Evolutionary conservation across 2,113 vertebrate species (phyloP).

Genomic region (Cryptomyrus ogoouensis): DNA sequence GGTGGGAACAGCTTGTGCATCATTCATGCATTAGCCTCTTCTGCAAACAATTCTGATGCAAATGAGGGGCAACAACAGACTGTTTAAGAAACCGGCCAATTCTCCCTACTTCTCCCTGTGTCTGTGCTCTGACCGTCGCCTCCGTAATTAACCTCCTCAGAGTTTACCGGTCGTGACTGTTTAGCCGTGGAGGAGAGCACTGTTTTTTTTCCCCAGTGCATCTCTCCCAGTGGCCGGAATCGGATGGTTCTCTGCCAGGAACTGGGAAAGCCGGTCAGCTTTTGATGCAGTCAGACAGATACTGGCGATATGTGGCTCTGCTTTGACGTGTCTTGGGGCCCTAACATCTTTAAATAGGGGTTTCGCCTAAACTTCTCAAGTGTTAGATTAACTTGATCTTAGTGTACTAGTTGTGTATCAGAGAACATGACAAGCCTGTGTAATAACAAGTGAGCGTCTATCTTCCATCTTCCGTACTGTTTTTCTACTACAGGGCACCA

Average conservation of each 20-base stretch:
- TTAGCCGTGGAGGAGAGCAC: constrained; percentile 32
- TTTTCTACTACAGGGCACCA: neutral
- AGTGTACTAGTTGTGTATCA: neutral
- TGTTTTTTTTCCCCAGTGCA: constrained; percentile 27
- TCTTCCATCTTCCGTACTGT: neutral
- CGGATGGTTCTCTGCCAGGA: neutral
- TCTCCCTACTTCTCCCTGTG: neutral
- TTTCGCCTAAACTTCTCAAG: neutral
- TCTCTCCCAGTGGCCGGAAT: constrained; percentile 18
- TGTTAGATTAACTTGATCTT: neutral
- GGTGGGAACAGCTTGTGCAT: neutral
- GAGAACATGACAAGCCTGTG: neutral
- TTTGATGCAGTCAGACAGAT: neutral
- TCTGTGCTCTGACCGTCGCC: constrained; percentile 42
- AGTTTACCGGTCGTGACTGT: constrained; percentile 53
- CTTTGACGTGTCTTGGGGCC: neutral
- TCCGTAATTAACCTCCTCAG: constrained; percentile 45
- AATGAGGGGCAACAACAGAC: neutral
- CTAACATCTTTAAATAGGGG: neutral
- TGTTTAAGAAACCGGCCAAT: neutral
- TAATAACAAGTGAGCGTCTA: neutral
- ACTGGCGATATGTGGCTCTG: neutral
- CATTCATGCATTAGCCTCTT: constrained; percentile 1
- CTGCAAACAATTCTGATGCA: constrained; percentile 9
- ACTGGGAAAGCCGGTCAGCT: neutral